Percentiles rank a stretch among this genome's conserved stretches.
Conservation (phyloP, 2,113 vertebrate species). For the Apaloderma vittatum region DNA sequence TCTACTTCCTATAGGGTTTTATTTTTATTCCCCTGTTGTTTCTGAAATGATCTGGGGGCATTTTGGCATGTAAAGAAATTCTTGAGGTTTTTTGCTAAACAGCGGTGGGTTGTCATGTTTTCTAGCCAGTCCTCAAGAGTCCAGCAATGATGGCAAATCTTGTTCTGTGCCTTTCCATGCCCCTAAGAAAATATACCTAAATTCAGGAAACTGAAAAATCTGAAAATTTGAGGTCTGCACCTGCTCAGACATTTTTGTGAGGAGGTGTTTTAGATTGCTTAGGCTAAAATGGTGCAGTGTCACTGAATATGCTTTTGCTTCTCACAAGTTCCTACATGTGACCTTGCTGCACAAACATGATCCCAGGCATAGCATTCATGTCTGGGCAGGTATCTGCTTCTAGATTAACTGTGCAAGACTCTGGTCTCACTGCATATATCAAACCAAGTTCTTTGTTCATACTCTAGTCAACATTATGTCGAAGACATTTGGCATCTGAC, state of each 20-base stretch:
- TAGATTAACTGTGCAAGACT: neutral
- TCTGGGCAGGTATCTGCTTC: neutral
- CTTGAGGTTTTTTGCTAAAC: neutral
- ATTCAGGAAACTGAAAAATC: neutral
- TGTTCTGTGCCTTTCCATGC: neutral
- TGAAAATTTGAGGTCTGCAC: neutral
- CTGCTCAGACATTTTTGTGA: neutral
- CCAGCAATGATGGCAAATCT: neutral
- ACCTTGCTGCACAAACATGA: accelerated
- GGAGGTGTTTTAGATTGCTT: neutral
- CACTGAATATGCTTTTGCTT: neutral
- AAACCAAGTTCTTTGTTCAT: neutral
- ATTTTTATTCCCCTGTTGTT: neutral
- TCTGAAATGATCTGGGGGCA: neutral
- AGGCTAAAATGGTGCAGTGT: neutral
- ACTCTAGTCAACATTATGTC: neutral
- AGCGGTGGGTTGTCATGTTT: neutral
- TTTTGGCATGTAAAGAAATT: neutral
- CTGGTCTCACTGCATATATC: neutral
- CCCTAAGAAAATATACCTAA: neutral
- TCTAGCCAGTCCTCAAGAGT: neutral
- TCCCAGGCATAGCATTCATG: neutral
- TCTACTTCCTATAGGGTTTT: neutral
- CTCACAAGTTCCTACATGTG: neutral
- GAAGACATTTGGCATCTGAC: neutral